A percentile compares a stretch with the other conserved stretches of the same genome.
phyloP scores from a whole-genome alignment of 2,113 vertebrate genomes.

The Hassar affinis region DNA sequence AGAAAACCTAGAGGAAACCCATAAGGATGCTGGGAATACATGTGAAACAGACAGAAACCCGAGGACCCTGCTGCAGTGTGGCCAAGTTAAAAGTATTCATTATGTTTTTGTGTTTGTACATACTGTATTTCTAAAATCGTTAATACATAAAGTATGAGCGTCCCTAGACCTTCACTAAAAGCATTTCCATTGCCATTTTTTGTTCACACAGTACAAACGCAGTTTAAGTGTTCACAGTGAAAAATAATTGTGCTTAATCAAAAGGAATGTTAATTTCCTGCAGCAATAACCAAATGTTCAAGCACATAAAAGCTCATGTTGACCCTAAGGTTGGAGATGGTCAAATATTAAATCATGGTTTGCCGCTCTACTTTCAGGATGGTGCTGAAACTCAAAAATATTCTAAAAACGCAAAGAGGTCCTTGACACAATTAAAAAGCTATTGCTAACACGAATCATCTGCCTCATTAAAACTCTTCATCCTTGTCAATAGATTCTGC shows the following conservation, averaged over 20 bases:
- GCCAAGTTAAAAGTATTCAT: neutral
- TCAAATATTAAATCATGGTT: conserved; percentile 2
- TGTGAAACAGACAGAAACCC: neutral
- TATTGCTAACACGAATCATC: conserved; percentile 45
- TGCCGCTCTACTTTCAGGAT: neutral
- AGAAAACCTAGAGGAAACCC: neutral
- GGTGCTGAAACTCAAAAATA: neutral
- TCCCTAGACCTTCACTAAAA: neutral
- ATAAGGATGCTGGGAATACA: neutral
- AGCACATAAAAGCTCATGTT: conserved; percentile 9
- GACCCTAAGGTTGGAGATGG: neutral
- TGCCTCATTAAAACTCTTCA: conserved; percentile 63
- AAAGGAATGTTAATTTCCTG: neutral
- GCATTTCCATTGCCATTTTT: neutral
- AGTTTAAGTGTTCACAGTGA: neutral
- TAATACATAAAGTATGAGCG: neutral
- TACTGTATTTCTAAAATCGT: neutral
- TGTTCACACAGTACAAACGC: neutral
- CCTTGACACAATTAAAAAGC: conserved; percentile 63
- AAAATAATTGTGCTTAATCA: conserved; percentile 13
- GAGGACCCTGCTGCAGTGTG: neutral
- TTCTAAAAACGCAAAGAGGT: conserved; percentile 43
- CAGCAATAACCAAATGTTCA: neutral
- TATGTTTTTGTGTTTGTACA: neutral
- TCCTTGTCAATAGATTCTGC: conserved; percentile 47